Percentiles rank a stretch among this genome's conserved stretches.
Conservation (phyloP, 2,888 invertebrate species). For the Drosophila testacea region DNA sequence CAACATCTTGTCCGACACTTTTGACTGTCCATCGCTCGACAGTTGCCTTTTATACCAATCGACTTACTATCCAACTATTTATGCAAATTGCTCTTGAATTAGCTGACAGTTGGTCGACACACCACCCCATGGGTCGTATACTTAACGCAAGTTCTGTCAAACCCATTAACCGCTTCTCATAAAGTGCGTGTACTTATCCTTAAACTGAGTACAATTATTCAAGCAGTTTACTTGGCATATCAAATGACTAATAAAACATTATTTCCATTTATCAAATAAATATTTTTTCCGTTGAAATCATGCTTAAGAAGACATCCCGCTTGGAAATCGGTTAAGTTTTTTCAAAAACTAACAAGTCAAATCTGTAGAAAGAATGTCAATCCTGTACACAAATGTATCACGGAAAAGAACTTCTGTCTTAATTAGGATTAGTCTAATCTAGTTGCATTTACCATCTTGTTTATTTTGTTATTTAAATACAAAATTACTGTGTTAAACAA, state of each 20-base stretch:
- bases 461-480: neutral
- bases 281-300: too few species aligned
- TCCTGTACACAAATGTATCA: neutral
- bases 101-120: constrained; percentile 25
- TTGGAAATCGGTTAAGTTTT: too few species aligned
- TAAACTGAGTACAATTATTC: constrained; percentile 1
- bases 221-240: neutral
- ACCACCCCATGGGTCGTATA: constrained; percentile 14
- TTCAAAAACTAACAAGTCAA: too few species aligned
- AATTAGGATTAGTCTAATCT: neutral
- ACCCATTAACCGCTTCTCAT: constrained; percentile 8
- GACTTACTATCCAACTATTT: constrained; percentile 25
- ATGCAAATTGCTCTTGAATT: constrained; percentile 65
- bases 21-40: neutral
- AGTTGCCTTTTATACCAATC: constrained; percentile 33
- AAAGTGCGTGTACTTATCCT: constrained; percentile 1
- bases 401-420: neutral
- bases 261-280: constrained; percentile 3
- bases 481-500: neutral
- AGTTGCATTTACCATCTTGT: constrained; percentile 3
- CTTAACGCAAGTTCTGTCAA: constrained; percentile 32
- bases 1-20: constrained; percentile 25
- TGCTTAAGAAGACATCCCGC: too few species aligned
- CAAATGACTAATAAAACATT: constrained; percentile 12
- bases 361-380: too few species aligned